Evolutionary conservation across 2,888 invertebrate genomes (phyloP).

Genomic region (Pardosa pseudoannulata): DNA sequence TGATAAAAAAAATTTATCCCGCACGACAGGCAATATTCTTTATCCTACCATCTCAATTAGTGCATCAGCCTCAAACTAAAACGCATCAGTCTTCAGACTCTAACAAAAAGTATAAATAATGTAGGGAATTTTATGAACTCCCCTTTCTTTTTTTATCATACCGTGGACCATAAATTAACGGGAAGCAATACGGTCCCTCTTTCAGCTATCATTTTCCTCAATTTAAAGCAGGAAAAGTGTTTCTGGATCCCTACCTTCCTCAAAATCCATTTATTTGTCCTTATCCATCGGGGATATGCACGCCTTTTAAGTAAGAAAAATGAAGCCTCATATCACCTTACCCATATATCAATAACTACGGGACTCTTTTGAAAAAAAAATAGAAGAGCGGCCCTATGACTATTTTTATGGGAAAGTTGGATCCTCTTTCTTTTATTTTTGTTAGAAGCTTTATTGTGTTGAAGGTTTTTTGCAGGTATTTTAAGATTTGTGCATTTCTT

Average conservation of each 20-base stretch:
- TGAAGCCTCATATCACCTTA: constrained; percentile 44
- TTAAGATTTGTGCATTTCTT: too few relatives aligned
- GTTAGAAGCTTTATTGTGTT: neutral
- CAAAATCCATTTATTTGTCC: constrained; percentile 64
- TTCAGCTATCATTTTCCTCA: neutral
- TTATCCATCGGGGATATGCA: constrained; percentile 34
- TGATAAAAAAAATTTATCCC: too few relatives aligned
- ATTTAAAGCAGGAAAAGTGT: neutral
- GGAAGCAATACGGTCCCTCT: neutral
- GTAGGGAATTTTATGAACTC: too few relatives aligned
- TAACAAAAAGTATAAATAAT: too few relatives aligned
- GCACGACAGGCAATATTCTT: too few relatives aligned
- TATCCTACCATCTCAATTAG: too few relatives aligned
- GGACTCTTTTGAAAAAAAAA: neutral
- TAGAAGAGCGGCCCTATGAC: neutral
- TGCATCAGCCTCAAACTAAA: too few relatives aligned
- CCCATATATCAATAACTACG: constrained; percentile 41
- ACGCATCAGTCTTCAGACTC: too few relatives aligned
- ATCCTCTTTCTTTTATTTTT: neutral
- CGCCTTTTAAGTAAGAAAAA: constrained; percentile 51
- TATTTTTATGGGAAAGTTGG: constrained; percentile 13
- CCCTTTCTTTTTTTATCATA: too few relatives aligned
- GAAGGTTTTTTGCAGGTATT: neutral
- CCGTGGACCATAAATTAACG: too few relatives aligned
- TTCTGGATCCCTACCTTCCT: neutral